These are phyloP conservation scores for Podocnemis expansa DNA, from an alignment of 2,113 vertebrate species.

Conservation along the genomic window DNA sequence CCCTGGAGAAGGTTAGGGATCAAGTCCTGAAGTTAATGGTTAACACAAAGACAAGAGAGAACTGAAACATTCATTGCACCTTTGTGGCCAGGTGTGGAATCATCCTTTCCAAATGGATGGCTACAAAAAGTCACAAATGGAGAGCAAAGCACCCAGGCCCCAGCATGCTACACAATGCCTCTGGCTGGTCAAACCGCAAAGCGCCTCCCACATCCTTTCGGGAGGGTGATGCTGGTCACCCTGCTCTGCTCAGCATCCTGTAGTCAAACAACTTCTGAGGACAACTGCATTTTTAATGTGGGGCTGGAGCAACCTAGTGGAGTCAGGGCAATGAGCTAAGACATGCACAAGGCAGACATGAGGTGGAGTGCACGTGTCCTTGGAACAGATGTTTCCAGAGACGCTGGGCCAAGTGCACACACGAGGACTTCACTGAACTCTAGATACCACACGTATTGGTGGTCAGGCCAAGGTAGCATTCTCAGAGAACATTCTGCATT, in stretches of 20 bases:
- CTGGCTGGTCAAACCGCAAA: neutral
- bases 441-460: neutral
- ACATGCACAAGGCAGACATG: neutral
- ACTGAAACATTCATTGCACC: constrained; percentile 38
- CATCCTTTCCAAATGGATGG: neutral
- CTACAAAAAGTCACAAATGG: neutral
- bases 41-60: constrained; percentile 55
- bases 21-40: constrained; percentile 62
- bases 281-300: neutral
- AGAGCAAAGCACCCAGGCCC: neutral
- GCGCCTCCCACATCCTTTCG: neutral
- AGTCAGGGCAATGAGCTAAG: neutral
- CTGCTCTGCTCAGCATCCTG: neutral
- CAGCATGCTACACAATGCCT: neutral
- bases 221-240: neutral
- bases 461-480: neutral
- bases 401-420: no score
- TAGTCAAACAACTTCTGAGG: neutral
- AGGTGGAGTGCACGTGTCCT: neutral
- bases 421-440: neutral
- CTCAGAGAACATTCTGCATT: neutral
- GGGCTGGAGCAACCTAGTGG: neutral
- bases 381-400: neutral
- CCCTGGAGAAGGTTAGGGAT: constrained; percentile 60
- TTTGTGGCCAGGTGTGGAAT: constrained; percentile 47